Evolutionary conservation across 2,888 invertebrate species (phyloP).

Genomic region (Entomobrya proxima): DNA sequence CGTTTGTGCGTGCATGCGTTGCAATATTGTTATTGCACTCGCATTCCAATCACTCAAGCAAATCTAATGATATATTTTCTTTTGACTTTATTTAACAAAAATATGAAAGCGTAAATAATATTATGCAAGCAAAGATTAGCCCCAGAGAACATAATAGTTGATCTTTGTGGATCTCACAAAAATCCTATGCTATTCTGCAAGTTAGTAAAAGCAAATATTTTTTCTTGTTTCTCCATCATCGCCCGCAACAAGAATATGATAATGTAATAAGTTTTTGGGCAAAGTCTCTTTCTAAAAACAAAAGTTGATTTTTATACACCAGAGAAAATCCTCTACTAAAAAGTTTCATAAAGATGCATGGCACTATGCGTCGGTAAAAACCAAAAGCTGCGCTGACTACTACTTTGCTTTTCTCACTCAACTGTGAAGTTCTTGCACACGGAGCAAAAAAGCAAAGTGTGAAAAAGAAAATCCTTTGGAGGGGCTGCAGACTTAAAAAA

Average conservation of each 20-base stretch:
- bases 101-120: not conserved
- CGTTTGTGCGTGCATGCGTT: conserved; percentile 37
- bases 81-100: not conserved
- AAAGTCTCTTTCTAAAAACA: not conserved
- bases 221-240: not conserved
- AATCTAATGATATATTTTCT: conserved; percentile 46
- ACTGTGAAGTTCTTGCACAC: conserved; percentile 26
- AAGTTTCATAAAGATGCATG: not conserved
- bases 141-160: conserved; percentile 4
- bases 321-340: not conserved
- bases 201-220: conserved; percentile 4
- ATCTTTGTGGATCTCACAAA: not conserved
- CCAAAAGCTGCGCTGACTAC: conserved; percentile 16
- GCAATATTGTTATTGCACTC: conserved; percentile 28
- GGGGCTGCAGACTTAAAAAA: not conserved
- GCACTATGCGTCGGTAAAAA: not conserved
- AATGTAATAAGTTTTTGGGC: not conserved
- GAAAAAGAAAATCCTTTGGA: conserved; percentile 36
- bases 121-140: not conserved
- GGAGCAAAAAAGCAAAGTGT: conserved; percentile 34
- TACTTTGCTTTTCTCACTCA: conserved; percentile 32
- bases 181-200: not conserved
- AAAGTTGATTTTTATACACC: not conserved
- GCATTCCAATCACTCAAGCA: conserved; percentile 35
- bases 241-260: not conserved